These are phyloP conservation scores for Sprattus sprattus DNA, from an alignment of 2,113 vertebrate genomes.

Conservation along the genomic window DNA sequence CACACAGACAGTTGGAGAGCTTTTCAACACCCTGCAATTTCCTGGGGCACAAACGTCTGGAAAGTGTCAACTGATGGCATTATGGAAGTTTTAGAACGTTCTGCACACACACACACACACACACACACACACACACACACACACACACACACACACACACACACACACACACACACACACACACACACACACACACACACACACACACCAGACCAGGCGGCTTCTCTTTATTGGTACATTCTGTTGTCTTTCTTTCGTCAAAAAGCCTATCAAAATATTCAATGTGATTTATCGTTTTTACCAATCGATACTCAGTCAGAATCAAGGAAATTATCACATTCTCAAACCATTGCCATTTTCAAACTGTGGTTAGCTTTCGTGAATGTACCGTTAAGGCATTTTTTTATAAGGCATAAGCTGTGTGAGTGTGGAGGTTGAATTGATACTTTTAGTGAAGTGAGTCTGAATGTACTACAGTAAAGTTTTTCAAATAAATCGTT, in stretches of 20 bases:
- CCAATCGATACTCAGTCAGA: neutral
- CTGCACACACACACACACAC: neutral
- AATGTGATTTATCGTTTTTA: neutral
- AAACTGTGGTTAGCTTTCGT: too few species aligned
- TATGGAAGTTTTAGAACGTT: neutral
- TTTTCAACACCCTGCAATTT: constrained; percentile 42
- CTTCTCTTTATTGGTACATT: neutral
- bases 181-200: neutral
- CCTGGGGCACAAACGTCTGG: constrained; percentile 32
- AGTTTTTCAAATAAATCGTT: neutral
- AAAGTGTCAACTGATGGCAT: constrained; percentile 23
- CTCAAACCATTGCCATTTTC: too few species aligned
- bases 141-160: neutral
- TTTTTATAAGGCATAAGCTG: too few species aligned
- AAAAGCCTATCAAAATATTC: neutral
- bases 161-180: neutral
- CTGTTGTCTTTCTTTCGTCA: neutral
- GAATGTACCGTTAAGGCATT: too few species aligned
- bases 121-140: neutral
- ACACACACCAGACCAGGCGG: neutral
- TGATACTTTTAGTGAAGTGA: too few species aligned
- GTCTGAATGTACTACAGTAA: neutral
- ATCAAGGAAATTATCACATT: too few species aligned
- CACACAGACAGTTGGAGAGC: neutral
- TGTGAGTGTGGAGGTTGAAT: too few species aligned